A percentile compares a stretch with the other conserved stretches of the same genome.
Evolutionary conservation across 2,888 invertebrate genomes (phyloP).

Genomic region (Leucophenga maculata): DNA sequence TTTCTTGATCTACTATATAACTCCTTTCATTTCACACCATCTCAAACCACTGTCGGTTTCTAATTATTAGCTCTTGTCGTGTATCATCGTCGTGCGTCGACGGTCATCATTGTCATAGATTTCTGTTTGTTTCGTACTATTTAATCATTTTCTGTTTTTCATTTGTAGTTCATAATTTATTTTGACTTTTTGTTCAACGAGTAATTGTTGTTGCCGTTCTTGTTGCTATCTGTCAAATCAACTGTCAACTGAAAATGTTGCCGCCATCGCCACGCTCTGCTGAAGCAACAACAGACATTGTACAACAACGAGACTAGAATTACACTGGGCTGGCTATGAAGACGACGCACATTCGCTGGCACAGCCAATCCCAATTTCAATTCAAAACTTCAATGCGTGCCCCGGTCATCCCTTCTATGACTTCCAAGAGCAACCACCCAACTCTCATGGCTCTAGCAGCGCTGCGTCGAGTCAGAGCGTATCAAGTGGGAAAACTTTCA

Average conservation of each 20-base stretch:
- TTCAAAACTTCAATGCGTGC: neutral
- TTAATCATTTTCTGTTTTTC: neutral
- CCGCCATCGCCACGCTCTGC: constrained; percentile 23
- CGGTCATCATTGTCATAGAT: constrained; percentile 4
- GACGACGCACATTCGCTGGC: neutral
- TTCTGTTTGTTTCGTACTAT: neutral
- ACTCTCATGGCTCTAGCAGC: too few relatives aligned
- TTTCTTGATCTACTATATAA: too few relatives aligned
- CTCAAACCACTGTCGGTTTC: too few relatives aligned
- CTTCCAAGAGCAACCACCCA: too few relatives aligned
- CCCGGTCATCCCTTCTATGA: too few relatives aligned
- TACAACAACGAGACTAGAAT: neutral
- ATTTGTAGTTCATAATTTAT: constrained; percentile 7
- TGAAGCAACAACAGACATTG: constrained; percentile 14
- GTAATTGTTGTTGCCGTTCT: constrained; percentile 35
- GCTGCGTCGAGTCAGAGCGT: constrained; percentile 23
- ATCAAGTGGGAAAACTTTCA: constrained; percentile 67
- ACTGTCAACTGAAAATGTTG: constrained; percentile 61
- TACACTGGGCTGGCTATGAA: too few relatives aligned
- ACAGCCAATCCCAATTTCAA: constrained; percentile 7
- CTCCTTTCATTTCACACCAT: too few relatives aligned
- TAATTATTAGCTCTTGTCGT: too few relatives aligned
- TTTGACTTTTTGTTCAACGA: constrained; percentile 4
- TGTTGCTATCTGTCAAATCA: constrained; percentile 68
- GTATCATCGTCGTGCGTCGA: neutral